A percentile compares a stretch with the other conserved stretches of the same genome.
These are phyloP conservation scores for Labeo calbasu DNA, from an alignment of 2,797 vertebrate genomes.

Conservation along the genomic window DNA sequence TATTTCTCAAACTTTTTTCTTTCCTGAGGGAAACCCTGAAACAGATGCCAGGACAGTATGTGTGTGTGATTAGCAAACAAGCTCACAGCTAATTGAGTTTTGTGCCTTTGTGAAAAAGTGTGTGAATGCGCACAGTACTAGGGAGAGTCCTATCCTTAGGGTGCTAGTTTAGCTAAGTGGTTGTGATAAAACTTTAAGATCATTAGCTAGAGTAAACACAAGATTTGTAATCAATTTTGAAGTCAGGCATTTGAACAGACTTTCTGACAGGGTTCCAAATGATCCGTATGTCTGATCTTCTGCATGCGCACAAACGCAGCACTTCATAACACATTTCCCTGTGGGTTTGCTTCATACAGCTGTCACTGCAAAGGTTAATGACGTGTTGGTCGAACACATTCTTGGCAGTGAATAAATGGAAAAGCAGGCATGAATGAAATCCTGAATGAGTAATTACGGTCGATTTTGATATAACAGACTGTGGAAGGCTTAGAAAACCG, in stretches of 20 bases:
- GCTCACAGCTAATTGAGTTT: conserved; percentile 61
- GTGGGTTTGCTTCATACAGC: conserved; percentile 12
- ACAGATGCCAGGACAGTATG: conserved; percentile 54
- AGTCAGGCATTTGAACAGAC: neutral
- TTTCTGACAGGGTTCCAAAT: neutral
- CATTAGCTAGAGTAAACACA: neutral
- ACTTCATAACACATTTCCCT: conserved; percentile 16
- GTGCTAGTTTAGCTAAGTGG: conserved; percentile 10
- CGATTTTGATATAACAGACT: conserved; percentile 4
- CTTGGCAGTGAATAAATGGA: neutral
- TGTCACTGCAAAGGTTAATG: conserved; percentile 33
- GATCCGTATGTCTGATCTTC: neutral
- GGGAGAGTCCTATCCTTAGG: conserved; percentile 13
- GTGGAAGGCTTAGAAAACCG: conserved; percentile 10
- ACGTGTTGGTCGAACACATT: conserved; percentile 11
- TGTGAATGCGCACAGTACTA: conserved; percentile 43
- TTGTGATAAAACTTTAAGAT: conserved; percentile 10
- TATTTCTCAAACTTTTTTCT: conserved; percentile 26
- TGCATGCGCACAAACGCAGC: neutral
- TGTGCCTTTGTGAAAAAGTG: conserved; percentile 59
- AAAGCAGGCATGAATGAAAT: conserved; percentile 22
- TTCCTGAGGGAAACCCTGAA: conserved; percentile 50
- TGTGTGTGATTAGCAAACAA: conserved; percentile 60
- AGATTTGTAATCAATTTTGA: neutral
- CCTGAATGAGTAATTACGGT: neutral